These are phyloP conservation scores for Stenodema calcarata DNA, from an alignment of 2,888 invertebrate species.

Conservation along the genomic window DNA sequence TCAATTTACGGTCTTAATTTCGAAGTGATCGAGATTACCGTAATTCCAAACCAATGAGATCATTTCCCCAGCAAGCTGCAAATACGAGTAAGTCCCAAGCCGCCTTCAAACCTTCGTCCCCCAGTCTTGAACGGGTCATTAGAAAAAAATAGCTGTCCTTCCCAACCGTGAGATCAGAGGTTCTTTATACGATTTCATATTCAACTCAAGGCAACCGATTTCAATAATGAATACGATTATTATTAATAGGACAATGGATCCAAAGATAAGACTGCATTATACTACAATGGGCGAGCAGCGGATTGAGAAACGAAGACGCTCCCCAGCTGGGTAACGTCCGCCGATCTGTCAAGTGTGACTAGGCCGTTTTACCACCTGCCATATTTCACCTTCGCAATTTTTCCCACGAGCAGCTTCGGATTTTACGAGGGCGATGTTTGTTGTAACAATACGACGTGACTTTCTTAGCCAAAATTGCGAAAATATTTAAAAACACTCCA, in stretches of 20 bases:
- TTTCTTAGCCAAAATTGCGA: too few species aligned
- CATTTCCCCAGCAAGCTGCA: too few species aligned
- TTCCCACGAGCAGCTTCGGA: background rate
- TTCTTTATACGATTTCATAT: background rate
- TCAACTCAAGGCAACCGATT: conserved; percentile 16
- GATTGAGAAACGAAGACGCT: background rate
- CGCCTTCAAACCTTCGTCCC: background rate
- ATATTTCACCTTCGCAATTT: background rate
- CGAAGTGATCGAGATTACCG: too few species aligned
- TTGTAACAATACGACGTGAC: too few species aligned
- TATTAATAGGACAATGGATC: conserved; percentile 19
- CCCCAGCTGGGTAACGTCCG: background rate
- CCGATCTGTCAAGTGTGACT: background rate
- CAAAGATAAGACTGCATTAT: background rate
- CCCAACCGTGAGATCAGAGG: background rate
- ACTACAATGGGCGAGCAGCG: background rate
- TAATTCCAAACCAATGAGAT: too few species aligned
- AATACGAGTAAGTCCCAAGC: background rate
- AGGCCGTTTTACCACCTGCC: background rate
- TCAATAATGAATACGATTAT: conserved; percentile 28
- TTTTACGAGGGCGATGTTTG: too few species aligned
- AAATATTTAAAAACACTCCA: too few species aligned
- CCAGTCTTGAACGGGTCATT: background rate
- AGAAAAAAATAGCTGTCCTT: background rate
- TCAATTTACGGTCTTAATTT: too few species aligned